Percentiles rank a stretch among this genome's conserved stretches.
Conservation (phyloP, 2,113 vertebrate genomes). For the Tragelaphus scriptus region DNA sequence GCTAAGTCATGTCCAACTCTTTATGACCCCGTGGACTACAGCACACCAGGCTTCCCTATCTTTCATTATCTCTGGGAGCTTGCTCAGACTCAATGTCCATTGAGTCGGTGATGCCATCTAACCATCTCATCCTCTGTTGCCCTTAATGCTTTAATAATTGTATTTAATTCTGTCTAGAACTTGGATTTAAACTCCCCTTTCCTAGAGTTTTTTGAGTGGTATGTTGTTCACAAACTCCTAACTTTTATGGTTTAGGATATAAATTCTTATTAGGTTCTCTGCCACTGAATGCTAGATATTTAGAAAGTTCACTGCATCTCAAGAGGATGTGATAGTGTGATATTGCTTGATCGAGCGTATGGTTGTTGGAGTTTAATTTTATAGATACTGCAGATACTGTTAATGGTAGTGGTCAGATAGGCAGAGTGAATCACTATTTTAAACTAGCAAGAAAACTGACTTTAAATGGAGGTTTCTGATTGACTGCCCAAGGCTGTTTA, state of each 20-base stretch:
- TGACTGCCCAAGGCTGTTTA: neutral
- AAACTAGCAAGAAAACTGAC: neutral
- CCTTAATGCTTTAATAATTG: neutral
- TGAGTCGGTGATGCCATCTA: neutral
- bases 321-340: neutral
- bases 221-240: neutral
- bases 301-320: neutral
- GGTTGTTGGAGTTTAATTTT: neutral
- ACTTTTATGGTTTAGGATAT: neutral
- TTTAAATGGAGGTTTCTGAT: neutral
- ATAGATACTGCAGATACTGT: neutral
- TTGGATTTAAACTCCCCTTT: neutral
- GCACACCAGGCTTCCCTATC: neutral
- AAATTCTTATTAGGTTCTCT: neutral
- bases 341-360: neutral
- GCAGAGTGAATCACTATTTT: neutral
- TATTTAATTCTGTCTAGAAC: neutral
- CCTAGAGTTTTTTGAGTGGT: neutral
- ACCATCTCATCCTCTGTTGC: neutral
- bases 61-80: neutral
- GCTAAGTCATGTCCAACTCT: neutral
- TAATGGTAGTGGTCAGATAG: neutral
- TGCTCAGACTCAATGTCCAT: neutral
- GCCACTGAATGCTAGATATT: neutral
- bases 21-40: neutral